A percentile compares a stretch with the other conserved stretches of the same genome.
phyloP scores from a whole-genome alignment of 1,140 invertebrate genomes.

The Pomacea maculata region DNA sequence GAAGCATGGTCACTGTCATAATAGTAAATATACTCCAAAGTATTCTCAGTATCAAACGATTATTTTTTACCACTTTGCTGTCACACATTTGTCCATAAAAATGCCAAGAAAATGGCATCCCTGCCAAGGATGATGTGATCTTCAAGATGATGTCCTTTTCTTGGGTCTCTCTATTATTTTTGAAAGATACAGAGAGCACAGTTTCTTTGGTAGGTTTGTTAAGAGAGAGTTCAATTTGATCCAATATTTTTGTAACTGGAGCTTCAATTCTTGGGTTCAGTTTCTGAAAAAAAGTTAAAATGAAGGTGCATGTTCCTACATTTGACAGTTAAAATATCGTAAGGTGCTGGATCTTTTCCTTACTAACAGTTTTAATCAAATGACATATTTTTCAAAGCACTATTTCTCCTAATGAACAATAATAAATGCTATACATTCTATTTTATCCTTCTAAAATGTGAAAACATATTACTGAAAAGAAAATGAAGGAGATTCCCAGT shows the following conservation, averaged over 20 bases:
- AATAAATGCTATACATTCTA: too few relatives aligned
- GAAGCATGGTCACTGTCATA: neutral
- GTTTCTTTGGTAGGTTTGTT: conserved; percentile 42
- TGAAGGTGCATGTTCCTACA: too few relatives aligned
- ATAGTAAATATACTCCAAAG: too few relatives aligned
- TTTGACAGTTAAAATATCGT: too few relatives aligned
- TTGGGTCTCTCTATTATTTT: conserved; percentile 10
- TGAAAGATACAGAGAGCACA: conserved; percentile 32
- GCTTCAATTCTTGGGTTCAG: conserved; percentile 61
- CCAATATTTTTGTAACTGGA: conserved; percentile 49
- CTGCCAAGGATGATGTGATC: conserved; percentile 48
- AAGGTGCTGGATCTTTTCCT: too few relatives aligned
- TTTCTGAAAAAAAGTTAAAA: conserved; percentile 42
- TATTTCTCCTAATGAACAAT: too few relatives aligned
- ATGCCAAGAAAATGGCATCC: conserved; percentile 56
- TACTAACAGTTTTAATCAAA: too few relatives aligned
- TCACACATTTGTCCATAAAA: conserved; percentile 42
- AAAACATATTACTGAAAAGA: neutral
- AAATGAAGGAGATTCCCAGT: neutral
- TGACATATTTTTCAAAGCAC: too few relatives aligned
- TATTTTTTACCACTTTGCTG: conserved; percentile 40
- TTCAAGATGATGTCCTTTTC: conserved; percentile 32
- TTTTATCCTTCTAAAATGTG: neutral
- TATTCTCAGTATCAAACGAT: too few relatives aligned
- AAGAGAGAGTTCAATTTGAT: conserved; percentile 52